Evolutionary conservation across 2,797 vertebrate species (phyloP).

Genomic region (Spinus olivaceus): DNA sequence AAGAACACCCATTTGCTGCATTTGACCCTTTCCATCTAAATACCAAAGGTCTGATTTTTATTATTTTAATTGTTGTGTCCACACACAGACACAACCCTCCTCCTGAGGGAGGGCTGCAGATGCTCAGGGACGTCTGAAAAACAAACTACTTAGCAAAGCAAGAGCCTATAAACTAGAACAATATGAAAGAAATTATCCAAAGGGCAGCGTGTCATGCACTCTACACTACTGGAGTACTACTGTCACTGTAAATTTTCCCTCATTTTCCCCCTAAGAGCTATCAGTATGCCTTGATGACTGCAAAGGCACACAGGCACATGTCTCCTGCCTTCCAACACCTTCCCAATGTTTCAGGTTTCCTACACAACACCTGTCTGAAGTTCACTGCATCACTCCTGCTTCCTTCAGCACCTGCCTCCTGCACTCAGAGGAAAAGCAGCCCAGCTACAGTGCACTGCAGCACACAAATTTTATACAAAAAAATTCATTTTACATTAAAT

Average conservation of each 20-base stretch:
- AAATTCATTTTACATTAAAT: background rate
- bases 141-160: background rate
- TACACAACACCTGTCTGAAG: background rate
- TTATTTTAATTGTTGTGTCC: background rate
- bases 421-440: background rate
- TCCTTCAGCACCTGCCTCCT: background rate
- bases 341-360: background rate
- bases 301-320: background rate
- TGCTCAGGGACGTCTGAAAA: background rate
- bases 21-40: background rate
- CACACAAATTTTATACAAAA: background rate
- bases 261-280: background rate
- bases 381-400: background rate
- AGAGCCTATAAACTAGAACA: background rate
- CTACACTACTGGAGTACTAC: background rate
- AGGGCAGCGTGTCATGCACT: background rate
- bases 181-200: background rate
- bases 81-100: background rate
- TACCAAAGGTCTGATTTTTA: background rate
- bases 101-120: background rate
- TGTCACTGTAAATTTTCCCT: background rate
- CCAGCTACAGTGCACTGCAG: background rate
- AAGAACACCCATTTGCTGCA: background rate
- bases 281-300: background rate
- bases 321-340: background rate